Evolutionary conservation across 2,888 invertebrate genomes (phyloP), one percentile per base, ranked within the genome.

Genomic region (Luperina testacea): DNA sequence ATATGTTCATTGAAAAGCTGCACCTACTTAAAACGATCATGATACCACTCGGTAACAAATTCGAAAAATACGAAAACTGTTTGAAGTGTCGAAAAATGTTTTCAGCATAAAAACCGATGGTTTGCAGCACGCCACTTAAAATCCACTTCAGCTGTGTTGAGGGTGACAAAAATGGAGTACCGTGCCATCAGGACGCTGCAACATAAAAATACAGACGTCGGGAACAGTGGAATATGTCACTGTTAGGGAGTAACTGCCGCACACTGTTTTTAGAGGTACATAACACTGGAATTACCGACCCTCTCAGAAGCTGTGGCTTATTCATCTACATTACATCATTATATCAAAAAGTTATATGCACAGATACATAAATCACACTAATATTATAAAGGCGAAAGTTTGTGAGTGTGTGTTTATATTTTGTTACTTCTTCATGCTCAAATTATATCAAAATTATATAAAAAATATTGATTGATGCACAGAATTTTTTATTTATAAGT

Each of bases 51-150:
- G 27, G 76, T 61, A 51, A 75, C 51, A 75, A 74, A 67, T 78
- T 77, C 13, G 15, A 72, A 61, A 70, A 72, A 82, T 75, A 61
- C 65, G 42, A 69, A 76, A 59, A 59, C 48, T 51, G 69, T 80
- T 64, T 81, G 67, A 57, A 82, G 81, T 74, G 74, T 80, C 27
- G 67, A 63, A 80, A 84, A 80, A 65, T 81, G 59, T 75, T 85
- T 72, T 72, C 53, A 72, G 27, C 63, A 61, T 61, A 81, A 81
- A 82, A 83, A 85, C 82, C 59, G 75, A 85, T 85, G 64, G 82
- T 85, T 85, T 85, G 82, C 85, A 75, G 82, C 72, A 75, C 51
- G 61, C 85, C 85, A 83, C 82, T 83, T 81, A 85, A 85, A 83
- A 69, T 61, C 68, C 72, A 72, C 82, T 85, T 83, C 82, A 83